Evolutionary conservation across 2,113 vertebrate genomes (phyloP), one percentile per base, ranked within the genome.

Genomic region (Tautogolabrus adspersus): DNA sequence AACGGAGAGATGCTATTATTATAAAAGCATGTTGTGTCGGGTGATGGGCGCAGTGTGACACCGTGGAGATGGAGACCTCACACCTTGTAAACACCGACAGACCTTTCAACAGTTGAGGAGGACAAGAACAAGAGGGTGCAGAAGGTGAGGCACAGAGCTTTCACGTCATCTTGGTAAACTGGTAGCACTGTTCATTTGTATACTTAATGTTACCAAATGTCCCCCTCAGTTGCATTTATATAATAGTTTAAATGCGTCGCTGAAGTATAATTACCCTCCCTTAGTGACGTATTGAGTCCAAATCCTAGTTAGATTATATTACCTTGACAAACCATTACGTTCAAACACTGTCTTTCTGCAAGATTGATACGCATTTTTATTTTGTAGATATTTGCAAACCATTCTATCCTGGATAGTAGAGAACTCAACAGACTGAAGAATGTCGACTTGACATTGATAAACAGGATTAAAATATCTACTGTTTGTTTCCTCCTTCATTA

Each of bases 51-150:
- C 47, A 79, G 84, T 88, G 87, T 83, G 85, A 86, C 69, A 75
- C 59, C 38, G 74, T 51, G 69, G 70, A 88, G 73, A 84, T 85
- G 62, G 85, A 79, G 72, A 74, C 71, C 69, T 91, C 88, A 90
- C 92, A 91, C 89, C 81, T 47, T 88, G 88, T 93, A 87, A 91
- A 92, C 85, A 87, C 70, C 70, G 75, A 66, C 57, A 88, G 70
- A 72, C 83, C 88, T 91, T 91, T 93, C 88, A 90, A 72, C 66
- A 78, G 72, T 56, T 30, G 54, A 81, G 56, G 58, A 70, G 60
- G 59, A 79, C 15, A 18, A 79, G 63, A 82, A 81, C 62, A 70
- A 52, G 56, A 60, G 57, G 49, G 75, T 18, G 42, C 71, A 63
- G 4, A 42, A 37, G 67, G 82, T 6, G 40, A 11, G 11, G 44